Percentiles rank a stretch among this genome's conserved stretches.
phyloP scores from a whole-genome alignment of 2,888 invertebrate species.

The Antheraea yamamai region DNA sequence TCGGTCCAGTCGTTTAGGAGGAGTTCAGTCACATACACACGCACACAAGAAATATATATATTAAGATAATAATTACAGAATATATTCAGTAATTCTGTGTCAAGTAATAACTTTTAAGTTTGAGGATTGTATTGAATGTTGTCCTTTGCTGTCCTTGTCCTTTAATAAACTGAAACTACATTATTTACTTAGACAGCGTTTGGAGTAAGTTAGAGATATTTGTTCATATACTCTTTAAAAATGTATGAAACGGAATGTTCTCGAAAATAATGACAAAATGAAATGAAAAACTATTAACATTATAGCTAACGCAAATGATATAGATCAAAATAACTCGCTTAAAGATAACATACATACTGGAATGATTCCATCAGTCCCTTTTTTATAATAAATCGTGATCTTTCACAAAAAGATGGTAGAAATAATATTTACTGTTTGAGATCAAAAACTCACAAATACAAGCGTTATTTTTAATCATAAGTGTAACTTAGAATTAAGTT shows the following conservation, averaged over 20 bases:
- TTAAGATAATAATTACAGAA: too few species aligned
- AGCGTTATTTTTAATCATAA: constrained; percentile 40
- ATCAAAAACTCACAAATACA: constrained; percentile 63
- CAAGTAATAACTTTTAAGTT: too few species aligned
- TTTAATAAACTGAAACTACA: too few species aligned
- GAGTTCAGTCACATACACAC: too few species aligned
- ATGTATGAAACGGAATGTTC: neutral
- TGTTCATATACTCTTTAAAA: neutral
- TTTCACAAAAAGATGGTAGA: constrained; percentile 13
- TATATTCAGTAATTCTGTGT: neutral
- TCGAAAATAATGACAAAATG: neutral
- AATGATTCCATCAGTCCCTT: constrained; percentile 53
- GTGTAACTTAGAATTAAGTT: constrained; percentile 28
- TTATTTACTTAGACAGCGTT: too few species aligned
- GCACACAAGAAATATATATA: too few species aligned
- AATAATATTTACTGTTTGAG: constrained; percentile 44
- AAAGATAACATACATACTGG: constrained; percentile 31
- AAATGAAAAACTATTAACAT: neutral
- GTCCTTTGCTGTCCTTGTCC: too few species aligned
- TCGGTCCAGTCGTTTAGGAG: too few species aligned
- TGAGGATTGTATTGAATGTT: neutral
- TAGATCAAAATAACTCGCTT: neutral
- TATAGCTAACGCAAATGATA: neutral
- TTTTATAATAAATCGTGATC: constrained; percentile 20
- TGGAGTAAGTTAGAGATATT: too few species aligned